These are phyloP conservation scores for Spodoptera frugiperda DNA, from an alignment of 1,140 invertebrate genomes.

Conservation along the genomic window DNA sequence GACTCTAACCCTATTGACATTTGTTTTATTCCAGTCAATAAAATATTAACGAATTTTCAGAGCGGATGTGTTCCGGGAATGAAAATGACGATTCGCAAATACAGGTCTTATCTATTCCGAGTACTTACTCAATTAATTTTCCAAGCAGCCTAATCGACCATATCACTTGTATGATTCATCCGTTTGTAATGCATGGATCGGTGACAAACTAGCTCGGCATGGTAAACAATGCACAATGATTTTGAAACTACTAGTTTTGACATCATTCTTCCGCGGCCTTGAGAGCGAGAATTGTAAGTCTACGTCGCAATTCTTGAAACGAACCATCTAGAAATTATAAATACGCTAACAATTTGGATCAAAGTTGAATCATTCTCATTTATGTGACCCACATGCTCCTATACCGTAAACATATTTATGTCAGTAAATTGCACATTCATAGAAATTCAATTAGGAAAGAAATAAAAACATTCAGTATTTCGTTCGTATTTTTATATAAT, in stretches of 20 bases:
- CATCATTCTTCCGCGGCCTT: slow-evolving; percentile 1
- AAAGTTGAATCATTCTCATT: not conserved
- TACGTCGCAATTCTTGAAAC: not conserved
- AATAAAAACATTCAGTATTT: slow-evolving; percentile 59
- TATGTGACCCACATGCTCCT: slow-evolving; percentile 1
- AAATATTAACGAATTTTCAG: too few relatives aligned
- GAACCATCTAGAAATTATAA: slow-evolving; percentile 10
- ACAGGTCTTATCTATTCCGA: too few relatives aligned
- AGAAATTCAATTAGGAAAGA: slow-evolving; percentile 13
- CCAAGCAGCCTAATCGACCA: too few relatives aligned
- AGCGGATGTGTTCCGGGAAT: too few relatives aligned
- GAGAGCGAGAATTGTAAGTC: not conserved
- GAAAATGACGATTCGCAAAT: too few relatives aligned
- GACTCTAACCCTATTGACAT: too few relatives aligned
- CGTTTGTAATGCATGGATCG: not conserved
- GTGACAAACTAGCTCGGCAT: too few relatives aligned
- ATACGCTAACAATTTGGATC: not conserved
- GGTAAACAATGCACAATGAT: not conserved
- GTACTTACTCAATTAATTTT: too few relatives aligned
- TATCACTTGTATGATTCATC: not conserved
- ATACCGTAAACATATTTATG: not conserved
- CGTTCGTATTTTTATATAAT: slow-evolving; percentile 78
- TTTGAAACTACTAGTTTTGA: not conserved
- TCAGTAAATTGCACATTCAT: not conserved
- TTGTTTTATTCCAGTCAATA: too few relatives aligned